phyloP scores from a whole-genome alignment of 2,797 vertebrate species.

The Lepus townsendii region DNA sequence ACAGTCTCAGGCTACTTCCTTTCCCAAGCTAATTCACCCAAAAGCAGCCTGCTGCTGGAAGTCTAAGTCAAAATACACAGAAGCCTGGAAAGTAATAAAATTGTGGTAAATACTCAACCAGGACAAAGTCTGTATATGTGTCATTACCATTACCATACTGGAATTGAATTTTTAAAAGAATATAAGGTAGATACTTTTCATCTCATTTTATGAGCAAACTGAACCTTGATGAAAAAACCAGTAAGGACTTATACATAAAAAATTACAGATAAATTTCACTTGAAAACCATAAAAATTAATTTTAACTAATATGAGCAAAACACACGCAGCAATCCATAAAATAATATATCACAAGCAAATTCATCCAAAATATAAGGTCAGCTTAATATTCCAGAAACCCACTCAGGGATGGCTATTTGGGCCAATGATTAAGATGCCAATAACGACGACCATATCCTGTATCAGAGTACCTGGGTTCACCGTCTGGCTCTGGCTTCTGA shows the following conservation, averaged over 20 bases:
- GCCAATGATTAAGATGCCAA: no score
- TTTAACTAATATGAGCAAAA: constrained; percentile 28
- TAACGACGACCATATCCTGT: no score
- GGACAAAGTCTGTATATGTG: neutral
- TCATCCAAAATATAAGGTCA: constrained; percentile 23
- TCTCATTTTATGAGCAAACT: neutral
- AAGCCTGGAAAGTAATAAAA: neutral
- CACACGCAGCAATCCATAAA: neutral
- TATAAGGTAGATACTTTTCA: neutral
- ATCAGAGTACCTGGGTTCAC: no score
- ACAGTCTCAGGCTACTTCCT: neutral
- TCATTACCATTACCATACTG: no score
- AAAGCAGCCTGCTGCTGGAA: neutral
- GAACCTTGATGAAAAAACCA: neutral
- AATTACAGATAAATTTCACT: neutral
- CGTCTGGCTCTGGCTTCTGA: no score
- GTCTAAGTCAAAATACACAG: neutral
- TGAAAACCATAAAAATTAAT: constrained; percentile 16
- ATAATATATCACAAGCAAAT: neutral
- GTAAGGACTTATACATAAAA: neutral
- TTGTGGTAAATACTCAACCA: neutral
- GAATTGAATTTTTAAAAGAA: neutral
- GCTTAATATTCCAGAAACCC: constrained; percentile 42
- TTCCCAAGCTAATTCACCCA: neutral
- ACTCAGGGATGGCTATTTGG: no score